Evolutionary conservation across 2,113 vertebrate species (phyloP).

Genomic region (Myodes glareolus): DNA sequence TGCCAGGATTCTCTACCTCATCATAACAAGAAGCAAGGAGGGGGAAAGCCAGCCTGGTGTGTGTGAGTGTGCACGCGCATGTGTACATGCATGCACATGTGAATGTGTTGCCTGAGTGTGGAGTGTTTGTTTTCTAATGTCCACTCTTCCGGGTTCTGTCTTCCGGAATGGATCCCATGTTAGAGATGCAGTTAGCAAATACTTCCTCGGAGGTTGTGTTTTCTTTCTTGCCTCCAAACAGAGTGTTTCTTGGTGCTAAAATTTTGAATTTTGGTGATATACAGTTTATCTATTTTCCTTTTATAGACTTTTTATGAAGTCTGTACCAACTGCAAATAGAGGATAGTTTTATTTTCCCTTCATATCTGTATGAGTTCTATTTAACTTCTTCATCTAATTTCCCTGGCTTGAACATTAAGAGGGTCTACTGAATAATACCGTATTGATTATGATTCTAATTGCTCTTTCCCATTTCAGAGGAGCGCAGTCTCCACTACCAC

Average conservation of each 20-base stretch:
- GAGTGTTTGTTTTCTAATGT: neutral
- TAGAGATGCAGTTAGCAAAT: neutral
- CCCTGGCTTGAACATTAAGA: neutral
- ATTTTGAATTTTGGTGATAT: neutral
- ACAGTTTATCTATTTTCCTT: neutral
- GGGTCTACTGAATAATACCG: neutral
- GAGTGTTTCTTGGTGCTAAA: neutral
- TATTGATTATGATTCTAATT: neutral
- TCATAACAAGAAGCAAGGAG: neutral
- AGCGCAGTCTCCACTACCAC: neutral
- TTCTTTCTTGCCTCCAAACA: neutral
- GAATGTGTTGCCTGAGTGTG: neutral
- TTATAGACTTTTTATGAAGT: neutral
- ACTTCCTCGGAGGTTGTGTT: neutral
- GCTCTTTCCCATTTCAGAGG: neutral
- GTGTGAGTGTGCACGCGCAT: neutral
- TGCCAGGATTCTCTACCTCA: neutral
- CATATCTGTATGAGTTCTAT: neutral
- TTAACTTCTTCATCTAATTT: neutral
- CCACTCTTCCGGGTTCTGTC: neutral
- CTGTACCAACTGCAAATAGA: neutral
- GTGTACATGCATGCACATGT: neutral
- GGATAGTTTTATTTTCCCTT: neutral
- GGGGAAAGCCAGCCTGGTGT: neutral
- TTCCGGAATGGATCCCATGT: neutral